Base-by-base conservation (phyloP, 2,888 invertebrate genomes). In the Cheilosia impressa region DNA sequence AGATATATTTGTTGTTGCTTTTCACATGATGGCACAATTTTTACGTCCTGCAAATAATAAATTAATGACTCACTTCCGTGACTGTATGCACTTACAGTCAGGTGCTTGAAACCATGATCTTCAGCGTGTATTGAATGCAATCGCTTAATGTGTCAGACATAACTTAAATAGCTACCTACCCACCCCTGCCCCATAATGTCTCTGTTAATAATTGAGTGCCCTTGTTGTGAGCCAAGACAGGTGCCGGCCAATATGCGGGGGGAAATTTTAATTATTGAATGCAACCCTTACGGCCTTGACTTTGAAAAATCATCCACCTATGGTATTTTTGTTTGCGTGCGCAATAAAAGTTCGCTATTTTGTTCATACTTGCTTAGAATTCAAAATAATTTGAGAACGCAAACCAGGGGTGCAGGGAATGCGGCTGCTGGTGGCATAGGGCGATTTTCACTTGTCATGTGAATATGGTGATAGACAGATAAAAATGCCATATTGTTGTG, bases 291-390 rank as follows among this genome's bases (percentile, higher is more conserved):
- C 24, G 80, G 53, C 84, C 84, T 79, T 80, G 80, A 80, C 84
- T 75, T 84, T 84, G 80, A 84, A 80, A 84, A 75, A 66, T 65
- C 65, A 79, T 63, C 71, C 68, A 52, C 47, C 17, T 6, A 31
- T 72, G 22, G 31, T 75, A 75, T 79, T 80, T 63, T 71, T 84
- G 66, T 69, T 50, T 60, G 27, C 27, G 27, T 27, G 27, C 22
- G 58, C 62, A 53, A 53, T 17, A 60, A 72, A 50, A 3, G 1
- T 6, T 19, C 13, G 1, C 52, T 17, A n/a, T 50, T 76, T 60
- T 68, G 47, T 68, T 68, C 24, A 50, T 58, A 47, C 17, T 57
- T 22, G 52, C 19, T 5, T 19, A 15, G 13, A 15, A 38, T 24
- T 1, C 1, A n/a, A 43, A 53, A 22, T 57, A 15, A 68, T 57